phyloP scores from a whole-genome alignment of 1,140 invertebrate genomes.

The Drosophila parvula region DNA sequence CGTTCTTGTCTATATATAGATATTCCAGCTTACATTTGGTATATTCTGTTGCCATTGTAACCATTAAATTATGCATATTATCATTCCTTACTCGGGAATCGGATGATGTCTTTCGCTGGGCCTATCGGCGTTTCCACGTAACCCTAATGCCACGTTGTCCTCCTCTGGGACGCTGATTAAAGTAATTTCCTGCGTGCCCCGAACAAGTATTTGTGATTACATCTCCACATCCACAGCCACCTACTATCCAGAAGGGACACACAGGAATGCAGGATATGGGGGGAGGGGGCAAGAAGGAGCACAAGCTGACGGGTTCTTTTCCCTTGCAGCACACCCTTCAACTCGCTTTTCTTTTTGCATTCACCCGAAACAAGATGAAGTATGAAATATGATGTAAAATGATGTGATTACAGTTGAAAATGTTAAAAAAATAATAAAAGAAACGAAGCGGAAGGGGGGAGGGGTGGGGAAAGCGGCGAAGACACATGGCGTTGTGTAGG shows the following conservation, averaged over 20 bases:
- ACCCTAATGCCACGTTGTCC: conserved; percentile 17
- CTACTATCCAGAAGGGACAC: conserved; percentile 10
- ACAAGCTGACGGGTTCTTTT: conserved; percentile 28
- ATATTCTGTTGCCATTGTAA: neutral
- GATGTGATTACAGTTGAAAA: conserved; percentile 80
- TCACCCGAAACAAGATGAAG: conserved; percentile 60
- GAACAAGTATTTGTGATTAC: conserved; percentile 30
- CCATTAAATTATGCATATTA: conserved; percentile 7
- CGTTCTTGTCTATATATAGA: too few species aligned
- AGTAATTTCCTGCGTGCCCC: conserved; percentile 63
- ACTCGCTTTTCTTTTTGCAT: conserved; percentile 35
- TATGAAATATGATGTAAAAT: conserved; percentile 82
- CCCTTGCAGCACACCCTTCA: conserved; percentile 4
- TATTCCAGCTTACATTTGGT: neutral
- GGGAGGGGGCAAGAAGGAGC: neutral
- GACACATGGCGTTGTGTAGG: conserved; percentile 52
- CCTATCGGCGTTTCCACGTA: conserved; percentile 17
- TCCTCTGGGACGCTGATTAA: conserved; percentile 45
- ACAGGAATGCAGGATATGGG: conserved; percentile 17
- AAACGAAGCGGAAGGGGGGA: conserved; percentile 10
- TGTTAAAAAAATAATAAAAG: conserved; percentile 56
- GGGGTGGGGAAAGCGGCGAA: conserved; percentile 9
- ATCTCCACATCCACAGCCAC: neutral
- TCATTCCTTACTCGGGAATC: too few species aligned
- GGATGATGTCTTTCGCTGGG: conserved; percentile 3